These are phyloP conservation scores for Phasianus colchicus DNA, from an alignment of 2,113 vertebrate species.

Conservation along the genomic window DNA sequence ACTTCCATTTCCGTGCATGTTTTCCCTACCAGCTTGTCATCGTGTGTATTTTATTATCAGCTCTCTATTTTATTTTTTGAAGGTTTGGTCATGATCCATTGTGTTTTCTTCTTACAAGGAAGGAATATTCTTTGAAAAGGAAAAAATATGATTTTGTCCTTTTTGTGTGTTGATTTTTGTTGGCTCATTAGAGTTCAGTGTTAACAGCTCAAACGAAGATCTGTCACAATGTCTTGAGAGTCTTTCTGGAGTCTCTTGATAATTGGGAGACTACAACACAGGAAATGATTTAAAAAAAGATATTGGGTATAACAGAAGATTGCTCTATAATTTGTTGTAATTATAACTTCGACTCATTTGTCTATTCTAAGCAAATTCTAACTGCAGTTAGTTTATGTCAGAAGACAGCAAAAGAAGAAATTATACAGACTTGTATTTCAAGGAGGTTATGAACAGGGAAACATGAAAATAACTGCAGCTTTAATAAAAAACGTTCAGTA, in stretches of 20 bases:
- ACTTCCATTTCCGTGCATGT: not conserved
- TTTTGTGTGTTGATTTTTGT: constrained; percentile 21
- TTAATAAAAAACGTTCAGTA: constrained; percentile 25
- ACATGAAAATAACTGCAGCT: not conserved
- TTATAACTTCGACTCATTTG: constrained; percentile 4
- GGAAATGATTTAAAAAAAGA: not conserved
- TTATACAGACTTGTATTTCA: not conserved
- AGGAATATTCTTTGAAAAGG: not conserved
- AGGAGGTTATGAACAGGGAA: not conserved
- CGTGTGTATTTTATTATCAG: not conserved
- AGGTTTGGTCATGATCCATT: not conserved
- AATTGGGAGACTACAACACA: not conserved
- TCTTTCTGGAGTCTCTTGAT: not conserved
- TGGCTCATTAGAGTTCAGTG: constrained; percentile 22
- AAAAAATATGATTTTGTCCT: not conserved
- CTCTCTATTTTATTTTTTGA: not conserved
- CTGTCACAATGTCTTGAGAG: not conserved
- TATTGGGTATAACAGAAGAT: not conserved
- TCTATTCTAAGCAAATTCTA: constrained; percentile 23
- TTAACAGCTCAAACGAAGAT: not conserved
- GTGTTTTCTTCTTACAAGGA: not conserved
- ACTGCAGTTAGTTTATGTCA: not conserved
- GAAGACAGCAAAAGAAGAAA: not conserved
- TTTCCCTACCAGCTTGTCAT: not conserved
- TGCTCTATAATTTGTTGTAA: constrained; percentile 16